Evolutionary conservation across 2,888 invertebrate species (phyloP).

Genomic region (Tipula lateralis): DNA sequence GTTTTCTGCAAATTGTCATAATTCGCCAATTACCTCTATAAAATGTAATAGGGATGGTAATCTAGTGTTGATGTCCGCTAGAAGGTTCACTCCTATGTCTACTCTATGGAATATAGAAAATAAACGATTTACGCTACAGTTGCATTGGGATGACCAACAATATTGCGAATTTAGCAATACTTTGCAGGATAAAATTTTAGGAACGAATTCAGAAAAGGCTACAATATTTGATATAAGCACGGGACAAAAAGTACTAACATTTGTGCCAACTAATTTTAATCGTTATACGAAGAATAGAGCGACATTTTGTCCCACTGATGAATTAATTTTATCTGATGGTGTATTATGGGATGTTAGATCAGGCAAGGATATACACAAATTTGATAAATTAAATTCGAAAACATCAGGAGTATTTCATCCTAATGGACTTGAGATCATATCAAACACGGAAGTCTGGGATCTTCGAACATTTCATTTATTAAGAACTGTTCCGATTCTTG

Average conservation of each 20-base stretch:
- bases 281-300: constrained; percentile 91
- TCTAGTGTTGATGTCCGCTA: constrained; percentile 76
- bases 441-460: constrained; percentile 99
- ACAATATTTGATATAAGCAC: constrained; percentile 82
- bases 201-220: constrained; percentile 69
- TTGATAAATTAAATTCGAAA: constrained; percentile 94
- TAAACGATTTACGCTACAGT: constrained; percentile 52
- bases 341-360: constrained; percentile 90
- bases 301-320: constrained; percentile 90
- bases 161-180: constrained; percentile 89
- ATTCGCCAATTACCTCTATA: constrained; percentile 78
- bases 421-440: constrained; percentile 88
- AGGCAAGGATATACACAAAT: constrained; percentile 87
- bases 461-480: constrained; percentile 88
- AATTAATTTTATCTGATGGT: constrained; percentile 86
- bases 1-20: constrained; percentile 72
- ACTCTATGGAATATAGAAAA: constrained; percentile 46
- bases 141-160: constrained; percentile 75
- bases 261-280: constrained; percentile 80
- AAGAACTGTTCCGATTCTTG: constrained; percentile 88
- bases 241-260: constrained; percentile 64
- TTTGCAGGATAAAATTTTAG: constrained; percentile 79
- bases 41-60: constrained; percentile 70
- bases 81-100: constrained; percentile 76
- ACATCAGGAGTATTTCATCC: constrained; percentile 96